Percentiles rank a stretch among this genome's conserved stretches.
phyloP scores from a whole-genome alignment of 2,888 invertebrate species.

The Cataglyphis cursor region DNA sequence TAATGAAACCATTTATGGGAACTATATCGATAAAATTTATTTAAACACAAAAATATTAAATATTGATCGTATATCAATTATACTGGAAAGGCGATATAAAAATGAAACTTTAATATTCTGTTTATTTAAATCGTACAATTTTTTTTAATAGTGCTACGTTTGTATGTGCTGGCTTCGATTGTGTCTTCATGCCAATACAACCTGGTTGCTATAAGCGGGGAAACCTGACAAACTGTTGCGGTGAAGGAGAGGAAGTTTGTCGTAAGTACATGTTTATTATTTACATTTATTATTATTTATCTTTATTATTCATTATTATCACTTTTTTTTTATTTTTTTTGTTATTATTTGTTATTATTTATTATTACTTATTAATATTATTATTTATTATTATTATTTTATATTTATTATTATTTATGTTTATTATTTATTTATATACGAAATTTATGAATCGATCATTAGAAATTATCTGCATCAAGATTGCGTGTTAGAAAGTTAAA shows the following conservation, averaged over 20 bases:
- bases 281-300: not conserved
- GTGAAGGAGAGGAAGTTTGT: constrained; percentile 66
- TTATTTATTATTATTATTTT: too few species aligned
- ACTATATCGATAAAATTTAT: not conserved
- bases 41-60: not conserved
- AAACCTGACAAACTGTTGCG: constrained; percentile 66
- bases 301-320: too few species aligned
- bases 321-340: too few species aligned
- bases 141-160: constrained; percentile 71
- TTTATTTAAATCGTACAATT: constrained; percentile 28
- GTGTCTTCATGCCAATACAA: not conserved
- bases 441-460: not conserved
- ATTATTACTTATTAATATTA: too few species aligned
- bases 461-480: not conserved
- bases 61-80: not conserved
- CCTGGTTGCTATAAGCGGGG: constrained; percentile 70
- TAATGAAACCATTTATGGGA: not conserved
- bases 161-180: constrained; percentile 57
- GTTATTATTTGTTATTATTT: too few species aligned
- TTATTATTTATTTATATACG: too few species aligned
- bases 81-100: not conserved
- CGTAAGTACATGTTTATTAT: constrained; percentile 72
- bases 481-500: not conserved
- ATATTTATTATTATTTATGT: not conserved
- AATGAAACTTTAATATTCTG: not conserved